Base-by-base conservation (phyloP, 2,888 invertebrate species). In the Scelioninae gen. 2 region DNA sequence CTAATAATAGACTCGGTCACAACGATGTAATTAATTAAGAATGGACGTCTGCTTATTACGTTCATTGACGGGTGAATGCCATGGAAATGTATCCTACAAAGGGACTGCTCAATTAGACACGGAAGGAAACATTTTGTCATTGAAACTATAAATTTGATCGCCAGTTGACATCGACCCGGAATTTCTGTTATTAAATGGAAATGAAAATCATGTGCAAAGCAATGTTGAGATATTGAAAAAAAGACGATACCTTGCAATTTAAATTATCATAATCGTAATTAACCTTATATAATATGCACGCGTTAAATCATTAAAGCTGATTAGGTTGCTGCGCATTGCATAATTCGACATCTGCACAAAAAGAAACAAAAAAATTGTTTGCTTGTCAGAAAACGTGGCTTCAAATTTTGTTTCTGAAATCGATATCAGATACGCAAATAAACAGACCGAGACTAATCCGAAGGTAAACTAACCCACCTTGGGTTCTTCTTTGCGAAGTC, bases 61-160 rank as follows among this genome's bases (percentile, higher is more conserved):
- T 35, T 13, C 22, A 67, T 67, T 58, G 67, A 58, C 33, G 58
- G 39, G 50, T 41, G 67, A 50, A 57, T 58, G 15, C 15, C 33
- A 37, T 63, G 64, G 64, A 64, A 64, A 53, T 37, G 46, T 64
- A 55, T 64, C 45, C 37, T 46, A 45, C 53, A 64, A 53, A 53
- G 46, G 53, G 52, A 33, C 41, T 15, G 33, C 22, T 52, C 52
- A 52, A 63, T 52, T 63, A 63, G 41, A 63, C 31, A 15, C 4
- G 31, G 52, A 63, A 55, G 64, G 64, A 45, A 64, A 64, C 37
- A 55, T 64, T 64, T 64, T 64, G 64, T 55, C 43, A 55, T 22
- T 45, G 43, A 52, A 43, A 52, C 48, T 18, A n/a, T 39, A 28
- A 25, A 43, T 52, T 63, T 22, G 16, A 52, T 28, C 37, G 25